Base-by-base conservation (phyloP, 2,113 vertebrate genomes). In the Fukomys damarensis region DNA sequence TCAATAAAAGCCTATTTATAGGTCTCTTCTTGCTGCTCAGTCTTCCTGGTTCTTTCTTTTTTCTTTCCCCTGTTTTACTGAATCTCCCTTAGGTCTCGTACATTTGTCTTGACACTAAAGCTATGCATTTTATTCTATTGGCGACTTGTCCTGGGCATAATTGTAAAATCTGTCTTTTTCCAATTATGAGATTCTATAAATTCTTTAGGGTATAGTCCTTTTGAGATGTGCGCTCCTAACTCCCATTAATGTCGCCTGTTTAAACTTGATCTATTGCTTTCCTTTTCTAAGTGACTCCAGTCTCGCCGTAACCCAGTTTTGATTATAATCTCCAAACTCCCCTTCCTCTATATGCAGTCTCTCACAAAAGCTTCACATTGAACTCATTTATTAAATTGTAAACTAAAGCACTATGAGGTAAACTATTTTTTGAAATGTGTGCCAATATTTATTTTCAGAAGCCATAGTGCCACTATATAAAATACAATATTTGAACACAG, bases 141-240 rank as follows among this genome's bases (percentile, higher is more conserved):
- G 95, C 0, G 16, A 65, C 96, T 96, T 96, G 90, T 97, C 95
- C 91, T 35, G 38, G 90, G 94, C 92, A 95, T 96, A 98, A 97
- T 90, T 96, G 93, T 97, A 96, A 97, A 97, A 97, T 97, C 87
- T 96, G 91, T 97, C 98, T 97, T 97, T 97, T 98, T 98, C 94
- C 97, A 97, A 96, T 98, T 98, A 97, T 97, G 95, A 97, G 80
- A 68, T 95, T 97, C 95, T 96, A 97, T 97, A 97, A 97, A 97
- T 96, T 96, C 92, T 96, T 93, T 93, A 49, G 84, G 81, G 68
- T 80, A 86, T 95, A 95, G 93, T 96, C 52, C 0, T 92, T 94
- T 94, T 97, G 94, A 93, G 72, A 96, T 91, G 92, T 93, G 61
- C 43, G 56, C 87, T 84, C 46, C 74, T 96, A 96, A 95, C 95